These are phyloP conservation scores for Coturnix japonica DNA, from an alignment of 2,113 vertebrate species.

Conservation along the genomic window DNA sequence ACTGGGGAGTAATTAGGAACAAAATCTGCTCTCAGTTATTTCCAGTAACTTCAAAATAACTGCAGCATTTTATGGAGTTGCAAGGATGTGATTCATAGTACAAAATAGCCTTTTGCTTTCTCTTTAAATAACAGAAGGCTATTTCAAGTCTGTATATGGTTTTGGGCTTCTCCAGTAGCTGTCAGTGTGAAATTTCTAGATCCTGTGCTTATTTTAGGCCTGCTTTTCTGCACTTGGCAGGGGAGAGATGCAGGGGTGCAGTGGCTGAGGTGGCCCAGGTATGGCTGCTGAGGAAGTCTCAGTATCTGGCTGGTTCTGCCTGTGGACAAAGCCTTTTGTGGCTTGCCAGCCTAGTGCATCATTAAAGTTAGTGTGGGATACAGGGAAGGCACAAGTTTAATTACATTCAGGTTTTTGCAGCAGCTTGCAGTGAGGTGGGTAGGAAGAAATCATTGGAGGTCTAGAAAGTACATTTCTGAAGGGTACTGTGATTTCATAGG, in stretches of 20 bases:
- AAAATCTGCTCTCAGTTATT: neutral
- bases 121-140: neutral
- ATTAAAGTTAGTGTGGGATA: neutral
- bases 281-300: neutral
- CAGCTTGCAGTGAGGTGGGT: neutral
- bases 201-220: neutral
- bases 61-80: neutral
- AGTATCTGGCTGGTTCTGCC: neutral
- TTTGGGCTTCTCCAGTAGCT: neutral
- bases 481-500: neutral
- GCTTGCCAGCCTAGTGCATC: neutral
- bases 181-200: neutral
- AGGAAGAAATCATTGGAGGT: neutral
- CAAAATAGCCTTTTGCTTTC: neutral
- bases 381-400: neutral
- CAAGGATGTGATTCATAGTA: neutral
- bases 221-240: neutral
- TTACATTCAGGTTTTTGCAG: neutral
- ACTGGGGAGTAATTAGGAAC: neutral
- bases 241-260: neutral
- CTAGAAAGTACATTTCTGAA: neutral
- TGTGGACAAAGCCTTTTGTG: neutral
- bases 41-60: neutral
- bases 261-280: neutral
- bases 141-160: neutral